These are phyloP conservation scores for Dolichomitus sp. DNA, from an alignment of 2,888 invertebrate genomes.

Conservation along the genomic window DNA sequence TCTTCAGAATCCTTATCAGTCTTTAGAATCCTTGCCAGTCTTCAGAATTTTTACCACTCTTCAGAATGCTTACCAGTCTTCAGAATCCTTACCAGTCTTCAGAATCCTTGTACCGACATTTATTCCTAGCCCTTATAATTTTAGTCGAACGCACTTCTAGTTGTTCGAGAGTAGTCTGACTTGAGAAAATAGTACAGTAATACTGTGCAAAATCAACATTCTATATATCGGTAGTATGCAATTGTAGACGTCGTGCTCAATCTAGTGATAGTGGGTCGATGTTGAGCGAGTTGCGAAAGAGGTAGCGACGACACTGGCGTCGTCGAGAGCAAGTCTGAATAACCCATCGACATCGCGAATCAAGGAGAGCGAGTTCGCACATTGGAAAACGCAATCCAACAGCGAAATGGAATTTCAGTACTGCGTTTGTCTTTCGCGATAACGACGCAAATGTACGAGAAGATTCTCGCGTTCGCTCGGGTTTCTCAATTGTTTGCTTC, in stretches of 20 bases:
- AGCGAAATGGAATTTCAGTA: constrained; percentile 72
- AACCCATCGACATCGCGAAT: constrained; percentile 43
- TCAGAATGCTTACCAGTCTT: too few relatives aligned
- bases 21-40: too few relatives aligned
- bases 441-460: constrained; percentile 67
- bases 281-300: not conserved
- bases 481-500: constrained; percentile 25
- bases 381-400: constrained; percentile 65
- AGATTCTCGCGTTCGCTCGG: constrained; percentile 54
- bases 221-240: not conserved
- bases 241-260: not conserved
- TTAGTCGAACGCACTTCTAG: too few relatives aligned
- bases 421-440: constrained; percentile 71
- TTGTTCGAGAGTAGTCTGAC: not conserved
- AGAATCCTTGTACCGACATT: too few relatives aligned
- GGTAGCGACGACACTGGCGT: not conserved
- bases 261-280: constrained; percentile 15
- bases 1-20: too few relatives aligned
- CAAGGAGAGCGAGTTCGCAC: constrained; percentile 17
- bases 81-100: too few relatives aligned
- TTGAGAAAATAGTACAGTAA: not conserved
- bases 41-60: too few relatives aligned
- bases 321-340: constrained; percentile 7
- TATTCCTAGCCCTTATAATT: too few relatives aligned
- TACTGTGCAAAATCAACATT: not conserved